A percentile compares a stretch with the other conserved stretches of the same genome.
Conservation (phyloP, 1,140 invertebrate species). For the Caerostris extrusa region DNA sequence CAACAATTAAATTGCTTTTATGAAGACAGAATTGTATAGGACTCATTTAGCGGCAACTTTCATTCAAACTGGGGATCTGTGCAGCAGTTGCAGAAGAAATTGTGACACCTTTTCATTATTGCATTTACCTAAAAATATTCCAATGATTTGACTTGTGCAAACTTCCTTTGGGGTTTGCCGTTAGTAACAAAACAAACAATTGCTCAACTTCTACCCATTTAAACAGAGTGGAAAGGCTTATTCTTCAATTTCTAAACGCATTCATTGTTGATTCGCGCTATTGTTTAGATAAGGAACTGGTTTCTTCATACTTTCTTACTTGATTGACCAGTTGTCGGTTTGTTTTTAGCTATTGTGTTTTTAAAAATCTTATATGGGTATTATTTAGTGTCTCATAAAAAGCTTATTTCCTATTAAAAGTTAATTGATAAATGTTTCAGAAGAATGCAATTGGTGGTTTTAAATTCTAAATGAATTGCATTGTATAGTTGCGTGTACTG, state of each 20-base stretch:
- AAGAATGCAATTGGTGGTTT: too few relatives aligned
- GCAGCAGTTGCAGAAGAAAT: neutral
- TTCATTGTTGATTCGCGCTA: neutral
- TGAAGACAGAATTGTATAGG: neutral
- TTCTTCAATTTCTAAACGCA: neutral
- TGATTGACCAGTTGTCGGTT: too few relatives aligned
- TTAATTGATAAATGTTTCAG: too few relatives aligned
- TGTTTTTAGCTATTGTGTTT: too few relatives aligned
- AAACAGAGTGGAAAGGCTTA: neutral
- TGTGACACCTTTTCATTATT: neutral
- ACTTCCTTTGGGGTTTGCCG: neutral
- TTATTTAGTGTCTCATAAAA: too few relatives aligned
- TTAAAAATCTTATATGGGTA: too few relatives aligned
- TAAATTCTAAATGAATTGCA: too few relatives aligned
- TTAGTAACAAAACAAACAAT: neutral
- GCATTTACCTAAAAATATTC: neutral
- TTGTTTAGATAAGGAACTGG: neutral
- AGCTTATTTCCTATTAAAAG: too few relatives aligned
- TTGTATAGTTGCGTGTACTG: too few relatives aligned
- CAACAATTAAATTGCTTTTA: constrained; percentile 4
- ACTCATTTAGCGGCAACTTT: neutral
- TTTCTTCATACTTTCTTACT: neutral
- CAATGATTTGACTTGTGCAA: neutral
- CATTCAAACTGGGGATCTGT: neutral
- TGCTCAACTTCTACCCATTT: neutral